Conservation (phyloP, 2,888 invertebrate species). For the Cheilosia pagana region DNA sequence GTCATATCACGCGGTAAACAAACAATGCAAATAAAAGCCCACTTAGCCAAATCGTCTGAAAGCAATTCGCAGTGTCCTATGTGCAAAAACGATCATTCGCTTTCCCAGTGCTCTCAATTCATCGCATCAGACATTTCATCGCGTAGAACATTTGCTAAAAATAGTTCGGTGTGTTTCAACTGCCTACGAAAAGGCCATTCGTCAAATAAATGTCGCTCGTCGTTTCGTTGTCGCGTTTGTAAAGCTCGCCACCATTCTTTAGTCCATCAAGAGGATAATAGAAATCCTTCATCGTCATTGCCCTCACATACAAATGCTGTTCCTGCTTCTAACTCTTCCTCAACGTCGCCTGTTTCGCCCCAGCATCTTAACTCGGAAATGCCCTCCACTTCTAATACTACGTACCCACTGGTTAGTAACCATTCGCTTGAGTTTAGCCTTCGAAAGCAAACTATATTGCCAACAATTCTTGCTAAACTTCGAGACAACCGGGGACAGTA, state of each 20-base stretch:
- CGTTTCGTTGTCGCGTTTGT: constrained; percentile 13
- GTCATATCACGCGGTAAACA: neutral
- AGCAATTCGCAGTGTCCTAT: constrained; percentile 19
- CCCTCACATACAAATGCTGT: neutral
- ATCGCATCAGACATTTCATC: too few species aligned
- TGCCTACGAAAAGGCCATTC: constrained; percentile 12
- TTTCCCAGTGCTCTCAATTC: too few species aligned
- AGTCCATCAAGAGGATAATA: neutral
- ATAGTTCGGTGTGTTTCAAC: too few species aligned
- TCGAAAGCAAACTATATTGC: neutral
- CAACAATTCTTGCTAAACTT: constrained; percentile 1
- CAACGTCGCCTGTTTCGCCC: too few species aligned
- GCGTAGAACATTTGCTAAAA: too few species aligned
- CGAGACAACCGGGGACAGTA: neutral
- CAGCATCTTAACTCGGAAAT: neutral
- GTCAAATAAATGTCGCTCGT: neutral
- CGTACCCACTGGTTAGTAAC: neutral
- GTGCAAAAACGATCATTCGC: neutral
- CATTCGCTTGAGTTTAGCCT: neutral
- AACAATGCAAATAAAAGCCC: constrained; percentile 1
- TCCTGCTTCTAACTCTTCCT: neutral
- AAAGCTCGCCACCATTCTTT: neutral
- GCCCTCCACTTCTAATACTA: neutral
- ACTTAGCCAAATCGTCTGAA: neutral
- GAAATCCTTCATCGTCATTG: neutral